Evolutionary conservation across 2,797 vertebrate species (phyloP), one percentile per base, ranked within the genome.

Genomic region (Salmo trutta): DNA sequence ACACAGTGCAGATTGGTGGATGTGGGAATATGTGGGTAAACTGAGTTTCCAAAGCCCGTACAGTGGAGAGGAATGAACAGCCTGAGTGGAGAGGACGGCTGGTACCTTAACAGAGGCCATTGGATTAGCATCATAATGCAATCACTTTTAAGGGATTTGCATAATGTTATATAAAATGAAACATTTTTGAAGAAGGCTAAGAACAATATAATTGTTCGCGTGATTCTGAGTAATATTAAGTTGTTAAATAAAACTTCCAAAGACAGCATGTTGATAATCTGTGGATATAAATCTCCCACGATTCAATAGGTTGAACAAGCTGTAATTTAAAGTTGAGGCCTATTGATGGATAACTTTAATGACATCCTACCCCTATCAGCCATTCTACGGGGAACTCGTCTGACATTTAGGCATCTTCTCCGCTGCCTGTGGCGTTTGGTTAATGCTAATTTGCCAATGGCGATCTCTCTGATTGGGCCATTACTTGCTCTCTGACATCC

Each of bases 401-500:
- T 15, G 52, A 62, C 72, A 77, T 74, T 76, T 65, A 41, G 71
- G 64, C 51, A 77, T 53, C 29, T 67, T 66, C 65, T 71, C 64
- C 15, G 21, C 65, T 71, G 67, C 67, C 77, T 24, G 53, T 75
- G 76, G 80, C 41, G 29, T 82, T 87, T 78, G 68, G 72, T 83
- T 84, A 79, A 86, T 86, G 82, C 79, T 86, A 83, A 86, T 87
- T 84, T 73, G 81, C 81, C 41, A 0, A 73, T 75, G 79, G 84
- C 80, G 81, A 82, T 82, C 75, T 76, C 78, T 78, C 70, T 84
- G 83, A 90, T 90, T 88, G 77, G 85, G 84, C 87, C 85, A 87
- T 90, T 86, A 90, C 77, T 85, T 83, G 82, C 82, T 87, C 80
- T 82, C 84, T 85, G 85, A 83, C 80, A 78, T 87, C 74, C 81